phyloP scores from a whole-genome alignment of 2,888 invertebrate species.

The Cheiracanthium punctorium region DNA sequence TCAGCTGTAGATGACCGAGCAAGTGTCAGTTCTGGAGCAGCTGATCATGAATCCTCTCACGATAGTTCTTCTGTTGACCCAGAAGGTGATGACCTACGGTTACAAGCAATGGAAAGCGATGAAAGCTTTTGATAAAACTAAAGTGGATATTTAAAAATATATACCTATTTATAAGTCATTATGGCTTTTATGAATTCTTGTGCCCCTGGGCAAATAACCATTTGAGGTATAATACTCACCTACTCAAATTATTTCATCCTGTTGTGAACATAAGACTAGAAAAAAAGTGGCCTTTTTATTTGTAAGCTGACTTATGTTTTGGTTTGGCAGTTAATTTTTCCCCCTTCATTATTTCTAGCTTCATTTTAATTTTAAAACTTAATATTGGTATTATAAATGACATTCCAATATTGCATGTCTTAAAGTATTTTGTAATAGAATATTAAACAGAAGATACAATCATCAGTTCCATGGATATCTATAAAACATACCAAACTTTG shows the following conservation, averaged over 20 bases:
- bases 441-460: too few relatives aligned
- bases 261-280: not conserved
- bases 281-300: not conserved
- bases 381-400: too few relatives aligned
- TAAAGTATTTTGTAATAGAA: too few relatives aligned
- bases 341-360: too few relatives aligned
- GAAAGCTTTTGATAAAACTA: slow-evolving; percentile 76
- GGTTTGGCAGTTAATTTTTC: too few relatives aligned
- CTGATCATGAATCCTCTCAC: slow-evolving; percentile 69
- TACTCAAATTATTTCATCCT: not conserved
- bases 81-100: slow-evolving; percentile 75
- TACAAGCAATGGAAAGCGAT: slow-evolving; percentile 77
- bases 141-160: slow-evolving; percentile 9
- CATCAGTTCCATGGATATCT: too few relatives aligned
- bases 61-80: slow-evolving; percentile 72
- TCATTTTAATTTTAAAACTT: too few relatives aligned
- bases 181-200: slow-evolving; percentile 20
- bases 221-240: not conserved
- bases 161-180: not conserved
- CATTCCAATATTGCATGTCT: too few relatives aligned
- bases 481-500: too few relatives aligned
- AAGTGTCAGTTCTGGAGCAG: slow-evolving; percentile 65
- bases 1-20: slow-evolving; percentile 58
- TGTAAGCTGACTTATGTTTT: too few relatives aligned
- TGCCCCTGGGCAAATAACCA: slow-evolving; percentile 21